Conservation (phyloP, 2,797 vertebrate genomes). For the Morelia viridis region DNA sequence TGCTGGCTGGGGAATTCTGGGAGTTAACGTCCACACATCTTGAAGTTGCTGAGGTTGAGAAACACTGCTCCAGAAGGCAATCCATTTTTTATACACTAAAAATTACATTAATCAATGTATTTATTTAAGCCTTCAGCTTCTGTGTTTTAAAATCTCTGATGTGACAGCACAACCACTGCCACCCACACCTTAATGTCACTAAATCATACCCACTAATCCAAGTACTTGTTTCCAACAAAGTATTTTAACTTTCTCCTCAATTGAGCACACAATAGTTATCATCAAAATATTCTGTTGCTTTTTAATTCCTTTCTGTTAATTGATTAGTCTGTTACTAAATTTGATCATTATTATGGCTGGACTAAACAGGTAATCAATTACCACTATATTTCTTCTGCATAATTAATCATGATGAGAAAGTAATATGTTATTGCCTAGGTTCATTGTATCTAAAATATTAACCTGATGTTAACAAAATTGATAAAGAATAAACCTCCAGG, state of each 20-base stretch:
- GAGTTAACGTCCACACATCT: no score
- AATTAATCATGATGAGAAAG: background rate
- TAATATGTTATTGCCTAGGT: no score
- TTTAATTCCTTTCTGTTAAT: background rate
- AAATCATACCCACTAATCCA: background rate
- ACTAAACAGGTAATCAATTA: background rate
- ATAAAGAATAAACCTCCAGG: conserved; percentile 27
- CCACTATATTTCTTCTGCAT: conserved; percentile 31
- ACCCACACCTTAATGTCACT: background rate
- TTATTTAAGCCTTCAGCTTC: background rate
- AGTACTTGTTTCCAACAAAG: no score
- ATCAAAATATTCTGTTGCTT: conserved; percentile 12
- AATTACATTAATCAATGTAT: background rate
- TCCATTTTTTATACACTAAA: background rate
- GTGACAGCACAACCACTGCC: conserved; percentile 15
- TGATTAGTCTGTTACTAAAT: conserved; percentile 33
- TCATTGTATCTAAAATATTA: background rate
- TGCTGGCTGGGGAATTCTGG: no score
- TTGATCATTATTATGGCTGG: background rate
- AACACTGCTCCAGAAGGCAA: background rate
- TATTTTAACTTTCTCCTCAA: no score
- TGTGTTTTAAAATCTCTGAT: background rate
- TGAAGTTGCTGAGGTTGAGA: no score
- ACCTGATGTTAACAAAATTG: background rate
- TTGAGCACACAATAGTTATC: background rate